These are phyloP conservation scores for Eristalinus aeneus DNA, from an alignment of 2,888 invertebrate species.

Conservation along the genomic window DNA sequence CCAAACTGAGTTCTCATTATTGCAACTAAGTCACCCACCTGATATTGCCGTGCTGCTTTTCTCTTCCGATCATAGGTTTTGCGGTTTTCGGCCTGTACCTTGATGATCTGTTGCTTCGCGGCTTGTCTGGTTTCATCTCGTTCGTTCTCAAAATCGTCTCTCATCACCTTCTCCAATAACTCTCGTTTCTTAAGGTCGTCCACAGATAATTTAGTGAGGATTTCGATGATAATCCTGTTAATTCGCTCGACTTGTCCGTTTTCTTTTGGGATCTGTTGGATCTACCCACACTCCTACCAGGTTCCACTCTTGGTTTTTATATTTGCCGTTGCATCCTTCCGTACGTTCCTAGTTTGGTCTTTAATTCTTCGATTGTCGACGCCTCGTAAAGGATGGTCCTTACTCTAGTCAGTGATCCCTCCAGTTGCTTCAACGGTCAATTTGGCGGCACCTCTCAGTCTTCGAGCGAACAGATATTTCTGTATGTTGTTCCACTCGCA, in stretches of 20 bases:
- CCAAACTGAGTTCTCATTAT: neutral
- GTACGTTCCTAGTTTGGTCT: neutral
- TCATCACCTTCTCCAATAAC: neutral
- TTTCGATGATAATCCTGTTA: neutral
- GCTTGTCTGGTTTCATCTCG: neutral
- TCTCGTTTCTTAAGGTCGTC: neutral
- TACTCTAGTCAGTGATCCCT: too few species aligned
- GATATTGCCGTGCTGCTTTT: slow-evolving; percentile 1
- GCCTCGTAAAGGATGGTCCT: neutral
- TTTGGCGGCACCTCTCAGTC: too few species aligned
- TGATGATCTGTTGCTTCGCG: neutral
- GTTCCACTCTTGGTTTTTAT: neutral
- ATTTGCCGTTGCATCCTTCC: neutral
- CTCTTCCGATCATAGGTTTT: neutral
- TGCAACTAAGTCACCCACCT: neutral
- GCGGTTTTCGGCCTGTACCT: neutral
- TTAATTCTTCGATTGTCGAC: neutral
- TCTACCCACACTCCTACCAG: neutral
- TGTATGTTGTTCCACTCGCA: slow-evolving; percentile 14
- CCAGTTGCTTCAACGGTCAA: too few species aligned
- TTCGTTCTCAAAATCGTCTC: neutral
- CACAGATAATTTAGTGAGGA: neutral
- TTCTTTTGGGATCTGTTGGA: slow-evolving; percentile 17
- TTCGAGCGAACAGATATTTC: too few species aligned
- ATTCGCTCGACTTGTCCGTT: slow-evolving; percentile 30